Conservation (phyloP, 2,888 invertebrate species). For the Capitulum mitella region DNA sequence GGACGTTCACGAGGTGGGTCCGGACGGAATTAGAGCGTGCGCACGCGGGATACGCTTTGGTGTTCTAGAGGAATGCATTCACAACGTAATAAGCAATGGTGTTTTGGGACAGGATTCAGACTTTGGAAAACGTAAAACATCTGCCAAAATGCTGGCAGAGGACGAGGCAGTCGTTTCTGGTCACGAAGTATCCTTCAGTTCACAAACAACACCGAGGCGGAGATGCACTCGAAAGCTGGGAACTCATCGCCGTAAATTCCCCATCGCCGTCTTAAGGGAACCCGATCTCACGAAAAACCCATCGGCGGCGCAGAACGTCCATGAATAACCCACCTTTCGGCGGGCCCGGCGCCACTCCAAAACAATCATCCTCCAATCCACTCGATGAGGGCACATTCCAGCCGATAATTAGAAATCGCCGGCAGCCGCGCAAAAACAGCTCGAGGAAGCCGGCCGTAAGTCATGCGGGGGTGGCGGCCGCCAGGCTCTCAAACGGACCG, state of each 20-base stretch:
- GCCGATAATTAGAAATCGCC: neutral
- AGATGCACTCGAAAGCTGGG: no score
- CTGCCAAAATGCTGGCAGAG: no score
- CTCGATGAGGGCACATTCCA: slow-evolving; percentile 4
- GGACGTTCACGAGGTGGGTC: no score
- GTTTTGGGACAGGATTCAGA: no score
- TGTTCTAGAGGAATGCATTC: neutral
- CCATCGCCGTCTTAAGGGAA: neutral
- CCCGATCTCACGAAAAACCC: slow-evolving; percentile 2
- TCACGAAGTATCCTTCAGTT: no score
- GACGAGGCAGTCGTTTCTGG: no score
- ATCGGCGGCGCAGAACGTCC: neutral
- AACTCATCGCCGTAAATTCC: neutral
- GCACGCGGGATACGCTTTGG: neutral
- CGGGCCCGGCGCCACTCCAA: neutral
- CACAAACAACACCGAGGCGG: no score
- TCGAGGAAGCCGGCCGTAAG: neutral
- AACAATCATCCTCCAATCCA: neutral
- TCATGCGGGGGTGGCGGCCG: neutral
- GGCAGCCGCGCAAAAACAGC: slow-evolving; percentile 4
- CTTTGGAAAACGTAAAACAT: no score
- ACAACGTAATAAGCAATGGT: no score
- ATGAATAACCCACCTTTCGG: neutral
- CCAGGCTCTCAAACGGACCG: neutral
- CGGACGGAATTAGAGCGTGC: neutral